phyloP scores from a whole-genome alignment of 2,797 vertebrate species.

The Todus mexicanus region DNA sequence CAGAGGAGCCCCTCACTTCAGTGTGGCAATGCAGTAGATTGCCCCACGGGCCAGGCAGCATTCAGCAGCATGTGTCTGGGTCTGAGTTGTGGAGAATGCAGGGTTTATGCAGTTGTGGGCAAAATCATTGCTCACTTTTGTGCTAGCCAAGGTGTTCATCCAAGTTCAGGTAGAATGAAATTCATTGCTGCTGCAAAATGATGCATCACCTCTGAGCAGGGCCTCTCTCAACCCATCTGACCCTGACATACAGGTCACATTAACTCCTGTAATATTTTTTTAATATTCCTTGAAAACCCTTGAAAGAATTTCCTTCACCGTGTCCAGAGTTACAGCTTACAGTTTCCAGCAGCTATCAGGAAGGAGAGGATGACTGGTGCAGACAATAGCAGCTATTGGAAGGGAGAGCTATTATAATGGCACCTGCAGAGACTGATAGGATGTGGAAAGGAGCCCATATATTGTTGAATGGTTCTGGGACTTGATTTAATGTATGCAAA shows the following conservation, averaged over 20 bases:
- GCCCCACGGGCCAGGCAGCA: background rate
- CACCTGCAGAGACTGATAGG: background rate
- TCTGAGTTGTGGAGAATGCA: background rate
- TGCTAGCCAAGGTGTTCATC: background rate
- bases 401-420: background rate
- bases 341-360: background rate
- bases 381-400: background rate
- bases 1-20: background rate
- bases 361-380: background rate
- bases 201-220: background rate
- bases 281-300: background rate
- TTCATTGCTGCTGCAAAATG: background rate
- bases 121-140: background rate
- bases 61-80: fast-evolving
- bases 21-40: background rate
- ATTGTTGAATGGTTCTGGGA: background rate
- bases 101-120: fast-evolving
- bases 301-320: background rate
- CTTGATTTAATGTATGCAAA: background rate
- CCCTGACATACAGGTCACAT: background rate
- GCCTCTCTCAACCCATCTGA: background rate
- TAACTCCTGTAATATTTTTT: background rate
- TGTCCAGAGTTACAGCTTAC: background rate
- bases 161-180: background rate
- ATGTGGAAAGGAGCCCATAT: background rate